Percentiles rank a stretch among this genome's conserved stretches.
These are phyloP conservation scores for Acrossocheilus wenchowensis DNA, from an alignment of 2,797 vertebrate genomes.

Conservation along the genomic window DNA sequence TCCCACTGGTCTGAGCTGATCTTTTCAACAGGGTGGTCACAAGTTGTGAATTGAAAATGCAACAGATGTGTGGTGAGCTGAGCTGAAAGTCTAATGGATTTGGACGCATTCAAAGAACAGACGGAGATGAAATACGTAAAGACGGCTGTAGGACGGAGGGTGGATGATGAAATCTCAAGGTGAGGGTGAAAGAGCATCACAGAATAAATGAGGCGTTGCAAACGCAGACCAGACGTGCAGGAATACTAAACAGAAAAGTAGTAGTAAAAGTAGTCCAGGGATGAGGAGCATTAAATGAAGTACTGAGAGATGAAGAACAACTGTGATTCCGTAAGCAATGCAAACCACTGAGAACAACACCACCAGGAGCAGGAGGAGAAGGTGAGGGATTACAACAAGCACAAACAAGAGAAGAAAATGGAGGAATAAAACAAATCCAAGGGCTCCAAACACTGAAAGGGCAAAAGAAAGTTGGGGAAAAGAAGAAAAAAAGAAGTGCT, in stretches of 20 bases:
- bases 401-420: constrained; percentile 18
- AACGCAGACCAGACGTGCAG: not conserved
- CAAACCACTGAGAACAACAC: not conserved
- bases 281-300: constrained; percentile 33
- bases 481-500: constrained; percentile 43
- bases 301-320: constrained; percentile 23
- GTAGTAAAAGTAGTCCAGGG: constrained; percentile 17
- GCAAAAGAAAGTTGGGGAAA: constrained; percentile 12
- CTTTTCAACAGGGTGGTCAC: constrained; percentile 7
- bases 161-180: constrained; percentile 43
- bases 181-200: constrained; percentile 48
- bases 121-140: constrained; percentile 47
- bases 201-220: constrained; percentile 43
- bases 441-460: constrained; percentile 24
- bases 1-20: not conserved
- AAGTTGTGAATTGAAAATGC: not conserved
- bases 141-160: constrained; percentile 25
- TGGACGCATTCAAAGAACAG: constrained; percentile 19
- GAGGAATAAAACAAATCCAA: constrained; percentile 37
- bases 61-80: constrained; percentile 5
- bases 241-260: constrained; percentile 5
- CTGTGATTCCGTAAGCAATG: not conserved
- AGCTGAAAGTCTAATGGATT: constrained; percentile 33
- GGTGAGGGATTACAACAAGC: constrained; percentile 3
- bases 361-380: constrained; percentile 22